phyloP scores from a whole-genome alignment of 2,888 invertebrate genomes.

The Lobophora halterata region DNA sequence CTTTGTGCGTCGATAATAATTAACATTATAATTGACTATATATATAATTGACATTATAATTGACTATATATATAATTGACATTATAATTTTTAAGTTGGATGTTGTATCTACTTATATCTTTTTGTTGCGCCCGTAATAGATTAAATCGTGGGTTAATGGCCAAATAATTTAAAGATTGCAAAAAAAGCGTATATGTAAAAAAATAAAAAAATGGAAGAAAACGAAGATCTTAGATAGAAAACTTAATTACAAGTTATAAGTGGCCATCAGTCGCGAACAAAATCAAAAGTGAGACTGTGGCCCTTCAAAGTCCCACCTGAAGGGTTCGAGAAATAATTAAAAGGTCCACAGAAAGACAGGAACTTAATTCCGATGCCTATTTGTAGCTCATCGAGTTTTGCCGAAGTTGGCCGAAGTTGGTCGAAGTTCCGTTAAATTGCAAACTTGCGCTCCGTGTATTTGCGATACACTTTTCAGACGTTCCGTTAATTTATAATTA shows the following conservation, averaged over 20 bases:
- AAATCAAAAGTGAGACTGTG: slow-evolving; percentile 48
- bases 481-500: slow-evolving; percentile 71
- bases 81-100: slow-evolving; percentile 17
- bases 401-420: slow-evolving; percentile 49
- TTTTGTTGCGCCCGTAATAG: too few relatives aligned
- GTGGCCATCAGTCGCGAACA: slow-evolving; percentile 47
- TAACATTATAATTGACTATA: too few relatives aligned
- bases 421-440: slow-evolving; percentile 34
- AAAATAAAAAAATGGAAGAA: slow-evolving; percentile 20
- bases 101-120: too few relatives aligned
- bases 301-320: slow-evolving; percentile 59
- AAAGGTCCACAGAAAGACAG: slow-evolving; percentile 72
- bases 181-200: slow-evolving; percentile 15
- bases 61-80: too few relatives aligned
- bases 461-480: slow-evolving; percentile 66
- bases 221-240: slow-evolving; percentile 27
- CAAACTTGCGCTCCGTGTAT: slow-evolving; percentile 53
- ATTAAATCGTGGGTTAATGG: slow-evolving; percentile 3
- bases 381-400: slow-evolving; percentile 73
- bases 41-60: too few relatives aligned
- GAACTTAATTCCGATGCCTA: slow-evolving; percentile 77
- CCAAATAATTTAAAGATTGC: slow-evolving; percentile 7
- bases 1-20: too few relatives aligned
- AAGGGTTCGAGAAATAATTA: slow-evolving; percentile 71
- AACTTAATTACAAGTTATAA: slow-evolving; percentile 52